Conservation (phyloP, 2,888 invertebrate genomes). For the Emmelina monodactyla region DNA sequence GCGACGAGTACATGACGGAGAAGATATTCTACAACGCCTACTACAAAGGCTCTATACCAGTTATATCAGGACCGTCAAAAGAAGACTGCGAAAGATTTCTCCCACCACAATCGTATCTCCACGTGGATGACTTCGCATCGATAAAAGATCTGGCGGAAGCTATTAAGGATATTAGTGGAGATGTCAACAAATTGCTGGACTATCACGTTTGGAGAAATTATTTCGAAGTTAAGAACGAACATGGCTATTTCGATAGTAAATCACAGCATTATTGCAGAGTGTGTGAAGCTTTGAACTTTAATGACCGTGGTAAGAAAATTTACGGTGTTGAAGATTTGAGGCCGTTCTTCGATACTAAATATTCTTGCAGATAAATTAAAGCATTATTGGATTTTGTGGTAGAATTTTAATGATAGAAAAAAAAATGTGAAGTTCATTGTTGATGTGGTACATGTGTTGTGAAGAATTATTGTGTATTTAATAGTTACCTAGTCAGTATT, state of each 20-base stretch:
- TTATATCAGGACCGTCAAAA: slow-evolving; percentile 62
- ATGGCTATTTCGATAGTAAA: slow-evolving; percentile 70
- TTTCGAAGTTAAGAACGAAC: slow-evolving; percentile 69
- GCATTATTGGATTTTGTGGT: too few relatives aligned
- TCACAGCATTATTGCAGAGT: slow-evolving; percentile 70
- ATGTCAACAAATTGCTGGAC: slow-evolving; percentile 30
- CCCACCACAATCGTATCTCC: slow-evolving; percentile 62
- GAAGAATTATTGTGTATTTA: too few relatives aligned
- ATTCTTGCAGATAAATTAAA: too few relatives aligned
- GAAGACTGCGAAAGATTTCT: slow-evolving; percentile 42
- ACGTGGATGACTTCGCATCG: slow-evolving; percentile 17
- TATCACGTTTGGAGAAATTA: slow-evolving; percentile 69
- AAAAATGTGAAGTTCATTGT: too few relatives aligned
- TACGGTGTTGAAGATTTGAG: slow-evolving; percentile 24
- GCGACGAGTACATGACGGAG: slow-evolving; percentile 68
- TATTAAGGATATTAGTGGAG: slow-evolving; percentile 47
- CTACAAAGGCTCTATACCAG: slow-evolving; percentile 58
- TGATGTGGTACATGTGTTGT: too few relatives aligned
- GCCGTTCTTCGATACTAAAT: slow-evolving; percentile 23
- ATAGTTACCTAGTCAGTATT: too few relatives aligned
- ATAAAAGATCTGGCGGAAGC: slow-evolving; percentile 52
- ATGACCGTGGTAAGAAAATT: slow-evolving; percentile 30
- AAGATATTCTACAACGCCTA: slow-evolving; percentile 69
- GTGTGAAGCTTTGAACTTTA: slow-evolving; percentile 74
- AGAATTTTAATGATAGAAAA: too few relatives aligned